A percentile compares a stretch with the other conserved stretches of the same genome.
These are phyloP conservation scores for Amorpha juglandis DNA, from an alignment of 2,888 invertebrate species.

Conservation along the genomic window DNA sequence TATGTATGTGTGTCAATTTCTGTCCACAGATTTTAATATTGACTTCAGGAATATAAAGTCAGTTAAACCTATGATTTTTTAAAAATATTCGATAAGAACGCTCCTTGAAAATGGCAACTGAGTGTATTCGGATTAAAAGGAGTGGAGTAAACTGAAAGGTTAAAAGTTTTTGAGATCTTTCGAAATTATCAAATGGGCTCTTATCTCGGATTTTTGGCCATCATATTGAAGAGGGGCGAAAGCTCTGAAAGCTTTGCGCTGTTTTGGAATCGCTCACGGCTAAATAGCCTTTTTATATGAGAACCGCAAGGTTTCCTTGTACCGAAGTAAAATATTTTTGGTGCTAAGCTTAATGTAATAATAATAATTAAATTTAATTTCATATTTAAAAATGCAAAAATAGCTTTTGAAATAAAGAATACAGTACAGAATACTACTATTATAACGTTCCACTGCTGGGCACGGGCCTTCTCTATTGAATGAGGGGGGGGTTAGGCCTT, in stretches of 20 bases:
- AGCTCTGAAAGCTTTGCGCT: conserved; percentile 56
- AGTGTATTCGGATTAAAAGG: conserved; percentile 32
- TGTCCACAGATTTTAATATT: not conserved
- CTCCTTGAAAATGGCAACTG: not conserved
- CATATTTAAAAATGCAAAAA: too few relatives aligned
- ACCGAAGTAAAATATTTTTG: conserved; percentile 31
- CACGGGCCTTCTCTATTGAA: too few relatives aligned
- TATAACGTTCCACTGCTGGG: too few relatives aligned
- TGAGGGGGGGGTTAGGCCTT: too few relatives aligned
- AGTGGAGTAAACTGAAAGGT: conserved; percentile 45
- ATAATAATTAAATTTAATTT: too few relatives aligned
- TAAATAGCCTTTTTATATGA: conserved; percentile 50
- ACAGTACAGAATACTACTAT: too few relatives aligned
- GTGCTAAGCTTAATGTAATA: not conserved
- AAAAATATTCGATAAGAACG: not conserved
- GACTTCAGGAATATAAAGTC: not conserved
- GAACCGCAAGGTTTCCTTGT: conserved; percentile 49
- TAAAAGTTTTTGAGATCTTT: conserved; percentile 47
- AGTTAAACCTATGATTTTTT: not conserved
- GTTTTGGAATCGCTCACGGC: conserved; percentile 61
- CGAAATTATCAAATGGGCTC: conserved; percentile 52
- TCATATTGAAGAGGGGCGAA: conserved; percentile 49
- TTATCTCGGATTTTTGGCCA: conserved; percentile 55
- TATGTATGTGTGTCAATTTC: not conserved
- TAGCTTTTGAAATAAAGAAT: too few relatives aligned